Base-by-base conservation (phyloP, 2,888 invertebrate species). In the Ectropis crepuscularia region DNA sequence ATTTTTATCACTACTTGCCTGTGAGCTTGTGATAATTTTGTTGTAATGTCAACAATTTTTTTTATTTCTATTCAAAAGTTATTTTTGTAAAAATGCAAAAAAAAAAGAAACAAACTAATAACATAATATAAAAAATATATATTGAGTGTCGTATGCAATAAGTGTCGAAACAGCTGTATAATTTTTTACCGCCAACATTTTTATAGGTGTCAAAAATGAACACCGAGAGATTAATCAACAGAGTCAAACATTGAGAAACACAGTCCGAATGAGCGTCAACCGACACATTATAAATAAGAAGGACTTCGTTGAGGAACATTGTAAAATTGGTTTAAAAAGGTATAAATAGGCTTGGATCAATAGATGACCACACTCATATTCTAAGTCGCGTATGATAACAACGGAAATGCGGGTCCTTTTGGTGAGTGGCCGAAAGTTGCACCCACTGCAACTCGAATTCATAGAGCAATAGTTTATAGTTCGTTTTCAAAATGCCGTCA, bases 341-440 rank as follows among this genome's bases (percentile, higher is more conserved):
- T 92, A 92, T 91, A 92, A 87, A 92, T 88, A 91, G 83, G 83
- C 81, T 78, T 80, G 80, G 79, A 77, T 79, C 77, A 78, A 82
- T 78, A 77, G 81, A 77, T 81, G 76, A 83, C 74, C 85, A 87
- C 90, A 92, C 86, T 91, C 85, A 81, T 79, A 78, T 82, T 74
- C 82, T 81, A 77, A 79, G 78, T 77, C 78, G 76, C 84, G 81
- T 79, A 79, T 77, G 83, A 84, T 79, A 77, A 80, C 79, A 82
- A 85, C 87, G 78, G 80, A 85, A 86, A 92, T 92, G 92, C 87
- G 88, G 68, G 76, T 76, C 68, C 76, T 91, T 73, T 74, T 90
- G 87, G 92, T 92, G 80, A 85, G 91, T 85, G 57, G 10, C 8
- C 41, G 48, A 47, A 48, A 42, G 51, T 58, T 28, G 63, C 50